Base-by-base conservation (phyloP, 2,888 invertebrate genomes). In the Panopea generosa region DNA sequence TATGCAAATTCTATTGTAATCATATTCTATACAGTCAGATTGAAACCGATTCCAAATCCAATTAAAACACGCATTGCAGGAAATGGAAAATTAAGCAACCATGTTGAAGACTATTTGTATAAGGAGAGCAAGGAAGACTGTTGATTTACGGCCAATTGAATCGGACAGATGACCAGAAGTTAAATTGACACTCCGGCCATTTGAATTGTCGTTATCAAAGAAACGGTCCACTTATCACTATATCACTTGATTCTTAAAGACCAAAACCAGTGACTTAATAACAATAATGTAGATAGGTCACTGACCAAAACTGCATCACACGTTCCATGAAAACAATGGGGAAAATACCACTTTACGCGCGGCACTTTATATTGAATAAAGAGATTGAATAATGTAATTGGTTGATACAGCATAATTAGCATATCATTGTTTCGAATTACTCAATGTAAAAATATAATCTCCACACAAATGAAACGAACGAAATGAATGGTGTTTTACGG, bases 251-350 rank as follows among this genome's bases (percentile, higher is more conserved):
- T n/a, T n/a, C n/a, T n/a, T n/a, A n/a, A 26, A 61, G 49, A 56
- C 83, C 82, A 61, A 84, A 85, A 0, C 84, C 81, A 47, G 85
- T 63, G 38, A 75, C 60, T 78, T 77, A 86, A 84, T 86, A 77
- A 22, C 81, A 63, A 33, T 50, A 53, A 27, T 29, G n/a, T n/a
- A n/a, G 11, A n/a, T n/a, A 11, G 11, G n/a, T n/a, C n/a, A n/a
- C n/a, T n/a, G n/a, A n/a, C n/a, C n/a, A n/a, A n/a, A n/a, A n/a
- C n/a, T n/a, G n/a, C n/a, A n/a, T n/a, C n/a, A n/a, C n/a, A n/a
- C n/a, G n/a, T n/a, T n/a, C n/a, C n/a, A n/a, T n/a, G n/a, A n/a
- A n/a, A n/a, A n/a, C n/a, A n/a, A n/a, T n/a, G n/a, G n/a, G n/a
- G n/a, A n/a, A n/a, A n/a, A n/a, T n/a, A n/a, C n/a, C n/a, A n/a